Base-by-base conservation (phyloP, 2,797 vertebrate species). In the Parauchenoglanis punctatus region DNA sequence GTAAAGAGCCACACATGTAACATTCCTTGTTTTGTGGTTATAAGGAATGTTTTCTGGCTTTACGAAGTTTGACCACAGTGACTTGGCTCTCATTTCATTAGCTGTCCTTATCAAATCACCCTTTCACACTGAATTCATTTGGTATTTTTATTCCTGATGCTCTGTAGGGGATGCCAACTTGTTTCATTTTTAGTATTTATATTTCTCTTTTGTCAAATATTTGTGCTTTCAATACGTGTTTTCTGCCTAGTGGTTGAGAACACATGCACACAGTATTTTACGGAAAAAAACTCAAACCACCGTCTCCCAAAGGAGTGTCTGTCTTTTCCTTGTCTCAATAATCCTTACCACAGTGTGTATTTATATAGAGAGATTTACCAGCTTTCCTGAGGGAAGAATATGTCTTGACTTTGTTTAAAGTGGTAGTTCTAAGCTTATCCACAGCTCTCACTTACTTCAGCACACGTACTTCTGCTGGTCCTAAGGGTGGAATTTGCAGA, bases 11-110 rank as follows among this genome's bases (percentile, higher is more conserved):
- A 46, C 63, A 77, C 81, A 80, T 63, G 67, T 81, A 75, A 40
- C 72, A 83, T 87, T 87, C 78, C 80, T 85, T 75, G 35, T 83
- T 81, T 78, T 61, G 68, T 65, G 13, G 18, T 58, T 44, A 61
- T 86, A 75, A 78, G 73, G 1, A 83, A 84, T 80, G 77, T 85
- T 84, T 68, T 84, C 73, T 76, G 59, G 65, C 72, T 49, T 78
- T 82, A 68, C 31, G 73, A 73, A n/a, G 23, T 54, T 63, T 44
- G 67, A 85, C 58, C 59, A 52, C 59, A 59, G 40, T 81, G 76
- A 72, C 72, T 84, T 23, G 65, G n/a, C 68, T 54, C 52, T 87
- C 40, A 52, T 86, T 63, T 63, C 31, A 17, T 46, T 44, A 56
- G 28, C 65, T 76, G 46, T 35, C 20, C 5, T 82, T 82, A 82